Evolutionary conservation across 2,888 invertebrate genomes (phyloP).

Genomic region (Eupsilia transversa): DNA sequence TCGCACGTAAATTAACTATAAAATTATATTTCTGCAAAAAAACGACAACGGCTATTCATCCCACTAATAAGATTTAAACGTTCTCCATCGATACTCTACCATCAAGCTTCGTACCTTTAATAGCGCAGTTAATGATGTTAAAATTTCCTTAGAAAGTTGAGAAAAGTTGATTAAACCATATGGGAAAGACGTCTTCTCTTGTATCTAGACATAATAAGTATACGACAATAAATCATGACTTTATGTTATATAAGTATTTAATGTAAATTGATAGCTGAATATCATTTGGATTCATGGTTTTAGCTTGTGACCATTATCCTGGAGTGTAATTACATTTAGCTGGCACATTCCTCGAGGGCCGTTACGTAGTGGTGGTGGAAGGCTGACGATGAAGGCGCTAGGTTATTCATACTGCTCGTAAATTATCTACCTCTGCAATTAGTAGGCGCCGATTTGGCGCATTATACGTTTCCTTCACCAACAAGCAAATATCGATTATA

Average conservation of each 20-base stretch:
- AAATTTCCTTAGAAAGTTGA: constrained; percentile 71
- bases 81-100: constrained; percentile 67
- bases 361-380: constrained; percentile 74
- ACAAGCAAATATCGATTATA: constrained; percentile 61
- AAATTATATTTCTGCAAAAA: constrained; percentile 82
- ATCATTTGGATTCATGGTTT: constrained; percentile 3
- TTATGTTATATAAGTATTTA: constrained; percentile 16
- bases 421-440: constrained; percentile 87
- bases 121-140: constrained; percentile 57
- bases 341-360: constrained; percentile 55
- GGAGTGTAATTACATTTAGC: constrained; percentile 37
- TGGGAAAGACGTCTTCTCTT: constrained; percentile 37
- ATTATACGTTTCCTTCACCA: constrained; percentile 77
- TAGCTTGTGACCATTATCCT: constrained; percentile 37
- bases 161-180: constrained; percentile 49
- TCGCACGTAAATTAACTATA: constrained; percentile 86
- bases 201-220: constrained; percentile 40
- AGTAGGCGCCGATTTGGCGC: constrained; percentile 88
- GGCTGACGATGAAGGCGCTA: constrained; percentile 74
- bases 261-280: constrained; percentile 24
- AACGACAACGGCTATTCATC: constrained; percentile 71
- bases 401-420: constrained; percentile 83
- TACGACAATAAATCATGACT: constrained; percentile 29
- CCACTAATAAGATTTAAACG: constrained; percentile 81
- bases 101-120: constrained; percentile 65